Evolutionary conservation across 2,888 invertebrate species (phyloP).

Genomic region (Platynereis dumerilii): DNA sequence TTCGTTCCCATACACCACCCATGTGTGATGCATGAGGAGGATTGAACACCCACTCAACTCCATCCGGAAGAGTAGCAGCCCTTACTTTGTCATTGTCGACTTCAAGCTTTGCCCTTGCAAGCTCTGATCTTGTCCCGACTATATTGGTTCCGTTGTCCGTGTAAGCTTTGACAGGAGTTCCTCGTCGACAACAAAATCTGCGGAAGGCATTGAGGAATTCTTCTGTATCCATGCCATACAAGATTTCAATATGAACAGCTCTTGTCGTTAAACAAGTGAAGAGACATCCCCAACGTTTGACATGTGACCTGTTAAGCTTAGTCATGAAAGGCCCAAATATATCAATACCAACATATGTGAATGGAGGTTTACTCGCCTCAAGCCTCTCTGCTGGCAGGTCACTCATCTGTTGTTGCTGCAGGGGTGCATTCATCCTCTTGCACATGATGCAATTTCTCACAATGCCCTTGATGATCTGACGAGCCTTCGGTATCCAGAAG

Average conservation of each 20-base stretch:
- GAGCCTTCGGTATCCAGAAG: too few relatives aligned
- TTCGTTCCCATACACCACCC: conserved; percentile 45
- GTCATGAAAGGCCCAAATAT: conserved; percentile 44
- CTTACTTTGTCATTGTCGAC: conserved; percentile 17
- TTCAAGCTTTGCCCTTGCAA: conserved; percentile 13
- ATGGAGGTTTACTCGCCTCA: conserved; percentile 37
- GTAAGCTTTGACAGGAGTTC: background rate
- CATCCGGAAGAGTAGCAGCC: background rate
- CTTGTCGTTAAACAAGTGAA: conserved; percentile 28
- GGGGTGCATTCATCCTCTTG: conserved; percentile 16
- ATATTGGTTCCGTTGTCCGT: conserved; percentile 20
- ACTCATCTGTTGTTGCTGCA: conserved; percentile 31
- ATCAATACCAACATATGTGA: conserved; percentile 41
- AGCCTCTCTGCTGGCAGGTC: conserved; percentile 38
- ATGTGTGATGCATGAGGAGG: conserved; percentile 41
- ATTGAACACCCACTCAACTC: conserved; percentile 33
- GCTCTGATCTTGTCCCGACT: conserved; percentile 23
- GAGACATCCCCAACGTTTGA: conserved; percentile 42
- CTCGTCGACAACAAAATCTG: conserved; percentile 2
- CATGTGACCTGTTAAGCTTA: conserved; percentile 40
- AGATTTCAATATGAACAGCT: conserved; percentile 17
- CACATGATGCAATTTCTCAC: conserved; percentile 24
- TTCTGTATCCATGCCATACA: conserved; percentile 19
- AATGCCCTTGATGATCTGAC: too few relatives aligned
- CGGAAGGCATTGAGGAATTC: conserved; percentile 14